Conservation (phyloP, 2,113 vertebrate genomes). For the Daphoenositta chrysoptera region DNA sequence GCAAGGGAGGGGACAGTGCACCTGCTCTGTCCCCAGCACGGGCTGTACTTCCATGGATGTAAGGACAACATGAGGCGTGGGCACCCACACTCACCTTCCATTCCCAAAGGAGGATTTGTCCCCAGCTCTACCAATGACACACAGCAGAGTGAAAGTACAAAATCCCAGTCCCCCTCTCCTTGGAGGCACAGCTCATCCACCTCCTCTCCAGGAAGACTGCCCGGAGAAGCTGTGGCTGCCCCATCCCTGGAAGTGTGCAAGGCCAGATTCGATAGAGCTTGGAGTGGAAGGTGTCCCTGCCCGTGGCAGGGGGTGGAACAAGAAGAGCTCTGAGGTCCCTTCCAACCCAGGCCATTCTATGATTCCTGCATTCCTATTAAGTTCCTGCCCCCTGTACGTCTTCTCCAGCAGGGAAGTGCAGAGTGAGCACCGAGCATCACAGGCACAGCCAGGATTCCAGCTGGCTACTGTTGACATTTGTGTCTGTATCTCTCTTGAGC, state of each 20-base stretch:
- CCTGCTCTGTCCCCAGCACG: not conserved
- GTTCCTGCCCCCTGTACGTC: not conserved
- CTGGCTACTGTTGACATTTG: not conserved
- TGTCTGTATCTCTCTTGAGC: accelerated
- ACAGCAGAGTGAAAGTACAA: not conserved
- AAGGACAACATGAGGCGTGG: not conserved
- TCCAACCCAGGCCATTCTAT: not conserved
- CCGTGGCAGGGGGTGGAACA: not conserved
- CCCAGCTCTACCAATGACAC: not conserved
- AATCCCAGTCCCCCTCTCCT: not conserved
- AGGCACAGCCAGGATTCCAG: not conserved
- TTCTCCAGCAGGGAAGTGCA: not conserved
- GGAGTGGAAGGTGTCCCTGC: not conserved
- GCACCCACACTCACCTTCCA: accelerated
- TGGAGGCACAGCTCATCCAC: accelerated
- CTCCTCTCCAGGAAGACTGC: not conserved
- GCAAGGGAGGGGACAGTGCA: accelerated
- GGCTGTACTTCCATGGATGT: accelerated
- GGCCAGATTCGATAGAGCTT: accelerated
- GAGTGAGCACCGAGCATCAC: not conserved
- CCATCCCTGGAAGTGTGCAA: not conserved
- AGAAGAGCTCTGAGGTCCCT: not conserved
- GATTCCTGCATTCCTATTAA: not conserved
- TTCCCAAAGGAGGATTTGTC: not conserved
- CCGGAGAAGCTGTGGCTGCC: not conserved